Conservation (phyloP, 2,888 invertebrate species). For the Eristalis intricaria region DNA sequence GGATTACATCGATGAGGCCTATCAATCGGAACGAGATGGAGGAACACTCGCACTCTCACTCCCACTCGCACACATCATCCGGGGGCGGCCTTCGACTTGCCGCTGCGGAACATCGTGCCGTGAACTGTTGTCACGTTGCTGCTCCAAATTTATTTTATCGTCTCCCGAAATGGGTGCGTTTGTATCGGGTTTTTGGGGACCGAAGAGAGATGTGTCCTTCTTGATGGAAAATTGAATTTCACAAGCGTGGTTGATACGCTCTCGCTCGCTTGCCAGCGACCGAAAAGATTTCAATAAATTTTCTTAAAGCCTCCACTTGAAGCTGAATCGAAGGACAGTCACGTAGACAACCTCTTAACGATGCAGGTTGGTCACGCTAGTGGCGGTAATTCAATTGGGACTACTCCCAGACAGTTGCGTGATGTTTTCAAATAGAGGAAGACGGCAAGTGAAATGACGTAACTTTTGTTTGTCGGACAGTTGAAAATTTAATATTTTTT, state of each 20-base stretch:
- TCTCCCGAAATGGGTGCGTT: background rate
- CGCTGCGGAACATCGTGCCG: slow-evolving; percentile 3
- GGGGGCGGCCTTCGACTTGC: slow-evolving; percentile 7
- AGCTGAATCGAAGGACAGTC: background rate
- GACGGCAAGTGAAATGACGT: background rate
- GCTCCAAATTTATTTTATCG: slow-evolving; percentile 17
- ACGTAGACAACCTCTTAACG: background rate
- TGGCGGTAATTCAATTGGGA: background rate
- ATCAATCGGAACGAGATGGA: background rate
- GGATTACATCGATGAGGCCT: background rate
- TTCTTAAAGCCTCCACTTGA: background rate
- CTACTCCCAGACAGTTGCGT: background rate
- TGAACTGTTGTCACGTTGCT: slow-evolving; percentile 36
- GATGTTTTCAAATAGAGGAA: background rate
- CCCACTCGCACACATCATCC: background rate
- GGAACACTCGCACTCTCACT: background rate
- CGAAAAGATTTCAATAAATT: background rate
- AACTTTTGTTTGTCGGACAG: background rate
- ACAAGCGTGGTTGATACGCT: background rate
- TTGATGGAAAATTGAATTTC: background rate
- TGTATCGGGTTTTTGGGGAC: background rate
- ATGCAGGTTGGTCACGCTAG: background rate
- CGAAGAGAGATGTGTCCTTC: background rate
- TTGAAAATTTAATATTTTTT: too few relatives aligned
- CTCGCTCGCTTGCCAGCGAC: background rate